A percentile compares a stretch with the other conserved stretches of the same genome.
phyloP scores from a whole-genome alignment of 2,888 invertebrate species.

The Camptogramma bilineatum region DNA sequence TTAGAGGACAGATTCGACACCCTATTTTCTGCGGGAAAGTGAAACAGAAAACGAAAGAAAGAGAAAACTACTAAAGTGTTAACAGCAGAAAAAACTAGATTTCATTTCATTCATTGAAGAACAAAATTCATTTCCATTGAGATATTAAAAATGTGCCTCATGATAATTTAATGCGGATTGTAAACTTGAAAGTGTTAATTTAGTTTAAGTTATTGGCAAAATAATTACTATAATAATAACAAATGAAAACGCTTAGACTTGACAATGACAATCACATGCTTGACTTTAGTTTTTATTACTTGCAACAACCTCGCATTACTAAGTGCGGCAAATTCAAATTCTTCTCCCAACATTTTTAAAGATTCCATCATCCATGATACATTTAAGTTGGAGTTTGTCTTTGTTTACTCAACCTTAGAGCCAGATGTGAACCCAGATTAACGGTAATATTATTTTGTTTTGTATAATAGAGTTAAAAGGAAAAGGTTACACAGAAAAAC shows the following conservation, averaged over 20 bases:
- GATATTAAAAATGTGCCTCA: neutral
- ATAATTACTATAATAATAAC: neutral
- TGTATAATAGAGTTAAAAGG: too few species aligned
- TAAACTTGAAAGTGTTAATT: too few species aligned
- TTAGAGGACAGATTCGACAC: slow-evolving; percentile 86
- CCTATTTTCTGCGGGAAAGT: slow-evolving; percentile 86
- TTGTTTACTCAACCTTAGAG: too few species aligned
- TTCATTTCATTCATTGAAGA: slow-evolving; percentile 51
- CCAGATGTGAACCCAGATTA: too few species aligned
- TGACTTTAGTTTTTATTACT: slow-evolving; percentile 20
- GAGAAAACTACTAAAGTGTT: slow-evolving; percentile 76
- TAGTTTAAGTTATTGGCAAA: neutral
- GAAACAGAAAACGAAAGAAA: slow-evolving; percentile 81
- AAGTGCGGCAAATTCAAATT: slow-evolving; percentile 45
- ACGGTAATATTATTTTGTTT: too few species aligned
- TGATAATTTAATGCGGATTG: neutral
- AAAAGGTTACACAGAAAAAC: neutral
- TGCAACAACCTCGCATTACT: slow-evolving; percentile 26
- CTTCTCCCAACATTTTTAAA: neutral
- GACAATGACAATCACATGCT: slow-evolving; percentile 1
- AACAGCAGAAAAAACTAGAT: slow-evolving; percentile 62
- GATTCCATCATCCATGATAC: too few species aligned
- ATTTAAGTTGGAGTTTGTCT: too few species aligned
- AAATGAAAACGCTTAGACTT: neutral
- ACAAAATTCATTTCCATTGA: neutral